Percentiles rank a stretch among this genome's conserved stretches.
phyloP scores from a whole-genome alignment of 2,888 invertebrate species.

The Scaptomyza tumidula region DNA sequence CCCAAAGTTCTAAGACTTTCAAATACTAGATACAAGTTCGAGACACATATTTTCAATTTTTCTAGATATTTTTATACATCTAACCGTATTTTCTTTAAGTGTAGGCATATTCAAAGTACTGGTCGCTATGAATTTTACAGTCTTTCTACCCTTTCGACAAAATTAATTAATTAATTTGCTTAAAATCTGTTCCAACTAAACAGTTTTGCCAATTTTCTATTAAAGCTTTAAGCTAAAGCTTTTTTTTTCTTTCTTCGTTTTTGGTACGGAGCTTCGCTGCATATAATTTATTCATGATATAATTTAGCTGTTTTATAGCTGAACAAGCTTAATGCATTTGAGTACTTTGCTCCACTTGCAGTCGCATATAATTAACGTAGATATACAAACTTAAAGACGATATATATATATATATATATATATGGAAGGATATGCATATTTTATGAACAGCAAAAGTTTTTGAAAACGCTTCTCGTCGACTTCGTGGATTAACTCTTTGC shows the following conservation, averaged over 20 bases:
- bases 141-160: background rate
- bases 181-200: background rate
- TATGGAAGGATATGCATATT: background rate
- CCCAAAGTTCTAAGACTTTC: no score
- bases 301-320: conserved; percentile 2
- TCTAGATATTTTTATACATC: no score
- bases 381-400: conserved; percentile 8
- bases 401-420: background rate
- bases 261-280: background rate
- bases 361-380: conserved; percentile 19
- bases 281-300: conserved; percentile 7
- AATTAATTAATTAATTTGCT: background rate
- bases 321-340: background rate
- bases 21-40: no score
- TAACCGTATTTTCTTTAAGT: background rate
- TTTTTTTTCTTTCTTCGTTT: background rate
- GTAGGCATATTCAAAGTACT: background rate
- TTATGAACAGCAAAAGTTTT: conserved; percentile 13
- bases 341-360: conserved; percentile 13
- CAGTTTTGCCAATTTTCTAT: background rate
- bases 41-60: no score
- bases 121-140: background rate
- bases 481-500: conserved; percentile 14
- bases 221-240: background rate
- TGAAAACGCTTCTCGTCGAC: conserved; percentile 7